Evolutionary conservation across 2,113 vertebrate genomes (phyloP).

Genomic region (Otus sunia): DNA sequence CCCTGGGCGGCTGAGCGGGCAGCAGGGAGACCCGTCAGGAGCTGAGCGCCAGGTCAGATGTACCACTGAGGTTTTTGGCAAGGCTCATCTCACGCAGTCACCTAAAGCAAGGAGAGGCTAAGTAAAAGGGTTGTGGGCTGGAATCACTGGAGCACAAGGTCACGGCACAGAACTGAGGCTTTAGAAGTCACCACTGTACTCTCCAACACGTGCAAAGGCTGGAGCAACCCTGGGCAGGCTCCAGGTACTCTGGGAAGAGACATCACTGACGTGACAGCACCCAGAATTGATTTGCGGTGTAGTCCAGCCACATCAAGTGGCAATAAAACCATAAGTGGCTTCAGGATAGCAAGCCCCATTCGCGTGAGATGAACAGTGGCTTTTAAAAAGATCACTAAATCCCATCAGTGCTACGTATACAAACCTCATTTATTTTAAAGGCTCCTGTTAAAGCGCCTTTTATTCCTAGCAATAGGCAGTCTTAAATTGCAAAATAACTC

Average conservation of each 20-base stretch:
- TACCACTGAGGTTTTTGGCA: background rate
- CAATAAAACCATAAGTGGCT: slow-evolving; percentile 4
- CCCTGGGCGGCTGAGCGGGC: background rate
- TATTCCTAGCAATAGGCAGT: background rate
- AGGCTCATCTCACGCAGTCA: background rate
- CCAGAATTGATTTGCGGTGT: background rate
- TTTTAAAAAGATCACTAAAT: slow-evolving; percentile 46
- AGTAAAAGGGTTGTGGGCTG: background rate
- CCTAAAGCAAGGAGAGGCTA: background rate
- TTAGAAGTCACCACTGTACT: background rate
- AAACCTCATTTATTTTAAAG: slow-evolving; percentile 43
- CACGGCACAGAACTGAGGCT: background rate
- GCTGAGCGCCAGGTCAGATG: background rate
- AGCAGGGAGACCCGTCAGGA: background rate
- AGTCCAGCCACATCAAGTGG: background rate
- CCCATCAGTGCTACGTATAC: background rate
- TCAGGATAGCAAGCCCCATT: background rate
- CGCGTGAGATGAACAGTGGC: background rate
- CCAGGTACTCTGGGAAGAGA: background rate
- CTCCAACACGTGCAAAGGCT: background rate
- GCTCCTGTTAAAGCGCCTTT: slow-evolving; percentile 3
- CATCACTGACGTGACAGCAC: background rate
- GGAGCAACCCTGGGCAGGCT: background rate
- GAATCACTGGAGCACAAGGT: background rate
- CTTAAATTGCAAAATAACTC: slow-evolving; percentile 17